Base-by-base conservation (phyloP, 2,888 invertebrate genomes). In the Chrysomela aeneicollis region DNA sequence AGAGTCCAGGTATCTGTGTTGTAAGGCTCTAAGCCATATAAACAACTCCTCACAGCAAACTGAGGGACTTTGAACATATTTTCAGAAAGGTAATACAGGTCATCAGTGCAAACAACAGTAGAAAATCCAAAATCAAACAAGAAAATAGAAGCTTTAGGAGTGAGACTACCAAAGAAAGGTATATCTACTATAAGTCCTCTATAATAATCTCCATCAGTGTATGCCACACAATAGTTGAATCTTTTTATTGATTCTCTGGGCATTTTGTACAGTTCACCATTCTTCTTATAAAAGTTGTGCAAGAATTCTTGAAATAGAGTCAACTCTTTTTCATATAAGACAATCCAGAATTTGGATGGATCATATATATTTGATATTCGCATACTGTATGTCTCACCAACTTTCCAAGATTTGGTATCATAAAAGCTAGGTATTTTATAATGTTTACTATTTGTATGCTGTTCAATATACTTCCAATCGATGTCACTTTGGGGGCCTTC, bases 281-380 rank as follows among this genome's bases (percentile, higher is more conserved):
- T 54, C 35, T 47, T 50, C 4, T 47, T 57, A 22, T 68, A 70
- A 55, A 62, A 68, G 37, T 61, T 30, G 15, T 57, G 37, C 21
- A 70, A 18, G 55, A 55, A 70, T n/a, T 49, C 19, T 26, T 61
- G 68, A 22, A 70, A 65, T 18, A 67, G n/a, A 4, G 42, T 62
- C 32, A 70, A 59, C 37, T 70, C 70, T n/a, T 52, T 54, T 18
- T 66, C 63, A 22, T 57, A 61, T 4, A 61, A 21, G 17, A 70
- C 66, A 54, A 67, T 61, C 70, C 70, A 70, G 60, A 70, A 68
- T 42, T 70, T 70, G n/a, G 68, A 65, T 5, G 66, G 66, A 37
- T 70, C 68, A 10, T 70, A 70, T 17, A 68, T 60, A 53, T 70
- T 54, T 18, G 53, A 53, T 22, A 70, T 47, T 8, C 70, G 62